Conservation (phyloP, 2,888 invertebrate genomes). For the Oegoconia quadripuncta region DNA sequence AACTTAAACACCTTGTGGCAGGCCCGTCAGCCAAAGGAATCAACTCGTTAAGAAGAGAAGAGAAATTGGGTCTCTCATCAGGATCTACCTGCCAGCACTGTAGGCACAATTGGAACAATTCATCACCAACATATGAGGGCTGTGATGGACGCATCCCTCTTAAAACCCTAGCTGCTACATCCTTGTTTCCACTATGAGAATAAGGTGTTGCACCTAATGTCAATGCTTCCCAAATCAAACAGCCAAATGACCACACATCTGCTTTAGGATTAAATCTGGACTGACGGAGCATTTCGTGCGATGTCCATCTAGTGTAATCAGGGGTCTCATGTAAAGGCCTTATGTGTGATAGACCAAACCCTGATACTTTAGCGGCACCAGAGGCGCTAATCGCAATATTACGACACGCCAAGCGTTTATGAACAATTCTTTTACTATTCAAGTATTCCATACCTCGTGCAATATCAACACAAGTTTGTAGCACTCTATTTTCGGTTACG, state of each 20-base stretch:
- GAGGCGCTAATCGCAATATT: conserved; percentile 83
- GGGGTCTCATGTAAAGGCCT: conserved; percentile 81
- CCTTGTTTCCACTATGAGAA: conserved; percentile 82
- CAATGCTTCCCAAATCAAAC: conserved; percentile 90
- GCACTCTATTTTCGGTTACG: conserved; percentile 80
- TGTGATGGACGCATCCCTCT: conserved; percentile 86
- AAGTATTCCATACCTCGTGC: conserved; percentile 86
- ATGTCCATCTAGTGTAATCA: conserved; percentile 88
- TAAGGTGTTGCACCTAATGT: conserved; percentile 90
- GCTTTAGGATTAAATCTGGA: conserved; percentile 84
- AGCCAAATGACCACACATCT: conserved; percentile 91
- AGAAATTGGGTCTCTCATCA: conserved; percentile 87
- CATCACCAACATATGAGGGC: conserved; percentile 86
- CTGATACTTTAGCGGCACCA: conserved; percentile 84
- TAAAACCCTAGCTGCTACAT: conserved; percentile 83
- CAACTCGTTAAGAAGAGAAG: conserved; percentile 76
- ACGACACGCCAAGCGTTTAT: conserved; percentile 85
- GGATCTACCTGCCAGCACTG: conserved; percentile 92
- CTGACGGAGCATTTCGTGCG: conserved; percentile 86
- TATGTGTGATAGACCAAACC: conserved; percentile 86
- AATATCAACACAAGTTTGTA: conserved; percentile 83
- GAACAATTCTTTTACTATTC: conserved; percentile 83
- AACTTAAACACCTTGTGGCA: conserved; percentile 57
- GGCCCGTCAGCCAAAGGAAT: conserved; percentile 52
- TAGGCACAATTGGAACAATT: conserved; percentile 88